A percentile compares a stretch with the other conserved stretches of the same genome.
Conservation (phyloP, 2,113 vertebrate genomes). For the Dunckerocampus dactyliophorus region DNA sequence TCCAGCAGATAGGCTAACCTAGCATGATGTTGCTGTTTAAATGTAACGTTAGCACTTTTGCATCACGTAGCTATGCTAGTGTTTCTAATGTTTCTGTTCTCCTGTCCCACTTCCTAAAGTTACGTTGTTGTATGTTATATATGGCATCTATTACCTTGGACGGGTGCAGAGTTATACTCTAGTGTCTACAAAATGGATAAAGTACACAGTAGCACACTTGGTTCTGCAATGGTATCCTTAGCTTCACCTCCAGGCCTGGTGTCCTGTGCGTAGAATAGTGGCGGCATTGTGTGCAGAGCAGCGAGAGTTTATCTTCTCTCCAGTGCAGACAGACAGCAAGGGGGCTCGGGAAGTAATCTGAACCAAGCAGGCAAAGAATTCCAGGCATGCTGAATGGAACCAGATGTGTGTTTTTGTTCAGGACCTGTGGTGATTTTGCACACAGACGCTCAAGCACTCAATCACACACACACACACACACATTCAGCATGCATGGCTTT, state of each 20-base stretch:
- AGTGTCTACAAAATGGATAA: too few relatives aligned
- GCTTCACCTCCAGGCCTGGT: constrained; percentile 27
- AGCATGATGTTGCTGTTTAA: too few relatives aligned
- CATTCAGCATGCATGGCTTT: constrained; percentile 14
- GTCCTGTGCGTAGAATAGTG: constrained; percentile 40
- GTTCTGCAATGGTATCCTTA: too few relatives aligned
- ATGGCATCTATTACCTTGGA: too few relatives aligned
- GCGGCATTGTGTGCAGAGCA: constrained; percentile 48
- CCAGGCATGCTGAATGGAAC: constrained; percentile 63
- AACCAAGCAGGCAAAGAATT: constrained; percentile 61
- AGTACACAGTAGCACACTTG: too few relatives aligned
- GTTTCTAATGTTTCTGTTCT: too few relatives aligned
- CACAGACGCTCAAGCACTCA: constrained; percentile 5
- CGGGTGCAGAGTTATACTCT: too few relatives aligned
- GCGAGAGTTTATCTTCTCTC: constrained; percentile 43
- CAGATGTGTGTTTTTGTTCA: constrained; percentile 58
- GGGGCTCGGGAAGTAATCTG: constrained; percentile 54
- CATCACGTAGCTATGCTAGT: too few relatives aligned
- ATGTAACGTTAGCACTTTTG: too few relatives aligned
- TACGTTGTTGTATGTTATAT: too few relatives aligned
- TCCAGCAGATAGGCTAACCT: too few relatives aligned
- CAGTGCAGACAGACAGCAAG: constrained; percentile 37
- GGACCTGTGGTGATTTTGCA: constrained; percentile 11
- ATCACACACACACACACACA: neutral
- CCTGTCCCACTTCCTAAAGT: too few relatives aligned